phyloP scores from a whole-genome alignment of 2,888 invertebrate species.

The Lordiphosa fenestrarum region DNA sequence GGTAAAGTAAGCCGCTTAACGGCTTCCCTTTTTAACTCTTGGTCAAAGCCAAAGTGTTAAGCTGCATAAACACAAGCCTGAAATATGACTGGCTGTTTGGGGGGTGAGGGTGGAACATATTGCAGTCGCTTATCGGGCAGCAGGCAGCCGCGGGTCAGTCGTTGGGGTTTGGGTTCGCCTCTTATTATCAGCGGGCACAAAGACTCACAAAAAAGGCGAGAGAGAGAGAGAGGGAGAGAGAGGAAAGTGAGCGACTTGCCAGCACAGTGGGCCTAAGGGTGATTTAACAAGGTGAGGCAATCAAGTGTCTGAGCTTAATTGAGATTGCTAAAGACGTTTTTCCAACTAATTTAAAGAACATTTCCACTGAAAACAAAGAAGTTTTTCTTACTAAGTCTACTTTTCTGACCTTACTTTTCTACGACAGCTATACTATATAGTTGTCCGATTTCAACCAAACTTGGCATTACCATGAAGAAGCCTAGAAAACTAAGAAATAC shows the following conservation, averaged over 20 bases:
- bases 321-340: no score
- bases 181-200: slow-evolving; percentile 7
- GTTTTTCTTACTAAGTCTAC: no score
- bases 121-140: slow-evolving; percentile 27
- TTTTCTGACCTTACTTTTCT: no score
- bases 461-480: no score
- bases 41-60: slow-evolving; percentile 56
- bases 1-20: slow-evolving; percentile 56
- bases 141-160: slow-evolving; percentile 28
- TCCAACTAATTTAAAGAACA: no score
- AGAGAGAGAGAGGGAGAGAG: neutral
- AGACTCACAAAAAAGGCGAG: slow-evolving; percentile 1
- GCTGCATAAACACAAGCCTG: slow-evolving; percentile 64
- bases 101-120: slow-evolving; percentile 5
- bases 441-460: no score
- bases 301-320: no score
- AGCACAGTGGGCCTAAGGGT: neutral
- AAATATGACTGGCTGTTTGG: slow-evolving; percentile 36
- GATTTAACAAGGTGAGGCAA: no score
- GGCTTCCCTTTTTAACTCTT: slow-evolving; percentile 9
- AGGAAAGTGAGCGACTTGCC: neutral
- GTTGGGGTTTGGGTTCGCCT: slow-evolving; percentile 16
- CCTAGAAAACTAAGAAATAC: no score
- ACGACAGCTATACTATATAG: no score
- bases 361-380: no score